Base-by-base conservation (phyloP, 2,113 vertebrate species). In the Menidia beryllina region DNA sequence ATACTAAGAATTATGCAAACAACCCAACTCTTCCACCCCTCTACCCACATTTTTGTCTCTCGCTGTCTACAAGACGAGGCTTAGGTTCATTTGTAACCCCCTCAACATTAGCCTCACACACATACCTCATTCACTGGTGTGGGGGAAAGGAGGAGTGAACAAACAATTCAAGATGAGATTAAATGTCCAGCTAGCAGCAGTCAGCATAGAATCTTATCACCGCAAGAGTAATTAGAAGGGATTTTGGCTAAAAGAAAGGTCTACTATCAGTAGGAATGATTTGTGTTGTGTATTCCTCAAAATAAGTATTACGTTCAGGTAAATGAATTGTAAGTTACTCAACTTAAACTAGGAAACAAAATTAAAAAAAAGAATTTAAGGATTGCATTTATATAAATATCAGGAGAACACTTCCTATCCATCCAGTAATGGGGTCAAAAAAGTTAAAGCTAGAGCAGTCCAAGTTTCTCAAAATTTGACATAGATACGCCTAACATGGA, bases 131-230 rank as follows among this genome's bases (percentile, higher is more conserved):
- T 83, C 71, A 69, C 12, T 24, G 43, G 52, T 14, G 34, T 69
- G 30, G 53, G 66, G 34, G 48, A 65, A 48, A 69, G 88, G 79
- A 68, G 75, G 69, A 68, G 71, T 61, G 73, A 82, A 69, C 81
- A 88, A 88, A 90, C 86, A 88, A 75, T 59, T 56, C 53, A 7
- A 65, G 54, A 84, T 62, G 75, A 88, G 82, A 85, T 88, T 86
- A 83, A 78, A 86, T 80, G 65, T 79, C 55, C 66, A 13, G 60
- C 54, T 20, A 24, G 71, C 68, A 38, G 71, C 64, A 43, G 73
- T 86, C 78, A 2, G 75, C 84, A 85, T 57, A 69, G 84, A 81
- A 63, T 83, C 82, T n/a, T 25, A 82, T 79, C 85, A 59, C 10
- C 61, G 47, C 12, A 2, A n/a, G 21, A 55, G 69, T 72, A 54